Evolutionary conservation across 2,888 invertebrate species (phyloP).

Genomic region (Operophtera brumata): DNA sequence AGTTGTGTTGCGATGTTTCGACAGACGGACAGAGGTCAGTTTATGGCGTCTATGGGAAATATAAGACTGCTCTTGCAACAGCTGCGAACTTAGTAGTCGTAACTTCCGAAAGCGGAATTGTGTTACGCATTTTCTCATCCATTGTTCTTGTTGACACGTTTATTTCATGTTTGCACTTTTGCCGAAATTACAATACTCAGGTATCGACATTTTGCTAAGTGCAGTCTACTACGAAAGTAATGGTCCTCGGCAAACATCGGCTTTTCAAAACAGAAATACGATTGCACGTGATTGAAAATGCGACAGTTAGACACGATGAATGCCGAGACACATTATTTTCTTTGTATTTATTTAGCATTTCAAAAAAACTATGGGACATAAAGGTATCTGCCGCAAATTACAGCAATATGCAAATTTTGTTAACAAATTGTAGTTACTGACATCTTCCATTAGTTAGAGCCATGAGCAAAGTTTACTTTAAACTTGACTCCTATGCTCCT

Average conservation of each 20-base stretch:
- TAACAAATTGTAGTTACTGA: background rate
- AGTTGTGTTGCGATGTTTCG: slow-evolving; percentile 42
- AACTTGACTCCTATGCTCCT: slow-evolving; percentile 27
- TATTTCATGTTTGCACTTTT: background rate
- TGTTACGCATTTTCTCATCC: slow-evolving; percentile 18
- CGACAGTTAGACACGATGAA: too few species aligned
- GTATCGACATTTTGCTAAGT: background rate
- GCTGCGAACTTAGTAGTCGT: slow-evolving; percentile 21
- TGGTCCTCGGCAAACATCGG: too few species aligned
- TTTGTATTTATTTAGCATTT: too few species aligned
- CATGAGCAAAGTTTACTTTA: slow-evolving; percentile 25
- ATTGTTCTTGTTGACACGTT: slow-evolving; percentile 19
- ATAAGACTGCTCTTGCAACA: slow-evolving; percentile 17
- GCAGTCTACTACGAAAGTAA: too few species aligned
- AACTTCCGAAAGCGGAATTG: slow-evolving; percentile 22
- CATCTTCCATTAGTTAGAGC: slow-evolving; percentile 13
- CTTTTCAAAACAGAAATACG: too few species aligned
- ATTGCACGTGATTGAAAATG: too few species aligned
- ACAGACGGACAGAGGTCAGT: slow-evolving; percentile 39
- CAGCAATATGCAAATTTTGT: slow-evolving; percentile 5
- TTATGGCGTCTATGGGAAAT: slow-evolving; percentile 32
- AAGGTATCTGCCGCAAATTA: too few species aligned
- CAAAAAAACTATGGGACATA: background rate
- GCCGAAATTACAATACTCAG: background rate
- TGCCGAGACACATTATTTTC: too few species aligned